Conservation (phyloP, 2,797 vertebrate genomes). For the Poeciliopsis paucimaculata region DNA sequence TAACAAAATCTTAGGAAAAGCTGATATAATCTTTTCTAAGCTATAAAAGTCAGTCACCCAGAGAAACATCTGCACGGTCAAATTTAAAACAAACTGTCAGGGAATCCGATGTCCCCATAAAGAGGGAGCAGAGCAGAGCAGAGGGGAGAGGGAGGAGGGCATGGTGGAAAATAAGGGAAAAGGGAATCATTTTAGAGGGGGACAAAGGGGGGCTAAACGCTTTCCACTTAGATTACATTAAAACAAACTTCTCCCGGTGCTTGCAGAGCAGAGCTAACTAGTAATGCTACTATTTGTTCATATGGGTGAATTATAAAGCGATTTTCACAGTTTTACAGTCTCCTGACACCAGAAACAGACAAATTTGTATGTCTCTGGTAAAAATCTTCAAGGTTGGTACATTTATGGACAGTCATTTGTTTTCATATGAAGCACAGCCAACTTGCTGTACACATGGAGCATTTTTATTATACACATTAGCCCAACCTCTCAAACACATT, state of each 20-base stretch:
- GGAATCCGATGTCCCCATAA: constrained; percentile 95
- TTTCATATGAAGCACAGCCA: neutral
- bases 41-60: constrained; percentile 98
- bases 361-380: constrained; percentile 15
- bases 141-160: constrained; percentile 32
- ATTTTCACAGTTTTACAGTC: constrained; percentile 57
- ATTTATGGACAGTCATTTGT: constrained; percentile 5
- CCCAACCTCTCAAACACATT: neutral
- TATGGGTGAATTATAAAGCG: constrained; percentile 54
- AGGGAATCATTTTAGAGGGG: constrained; percentile 60
- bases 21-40: constrained; percentile 99
- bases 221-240: constrained; percentile 67
- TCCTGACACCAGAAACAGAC: constrained; percentile 50
- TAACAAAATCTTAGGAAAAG: constrained; percentile 98
- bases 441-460: neutral
- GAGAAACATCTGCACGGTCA: constrained; percentile 98
- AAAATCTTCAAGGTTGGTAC: constrained; percentile 29
- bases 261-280: constrained; percentile 54
- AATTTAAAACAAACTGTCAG: constrained; percentile 97
- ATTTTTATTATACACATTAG: neutral
- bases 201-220: constrained; percentile 58
- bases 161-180: constrained; percentile 57
- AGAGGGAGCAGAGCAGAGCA: constrained; percentile 70
- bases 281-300: constrained; percentile 49
- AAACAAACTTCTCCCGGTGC: constrained; percentile 59